Evolutionary conservation across 2,888 invertebrate genomes (phyloP).

Genomic region (Cryptus armator): DNA sequence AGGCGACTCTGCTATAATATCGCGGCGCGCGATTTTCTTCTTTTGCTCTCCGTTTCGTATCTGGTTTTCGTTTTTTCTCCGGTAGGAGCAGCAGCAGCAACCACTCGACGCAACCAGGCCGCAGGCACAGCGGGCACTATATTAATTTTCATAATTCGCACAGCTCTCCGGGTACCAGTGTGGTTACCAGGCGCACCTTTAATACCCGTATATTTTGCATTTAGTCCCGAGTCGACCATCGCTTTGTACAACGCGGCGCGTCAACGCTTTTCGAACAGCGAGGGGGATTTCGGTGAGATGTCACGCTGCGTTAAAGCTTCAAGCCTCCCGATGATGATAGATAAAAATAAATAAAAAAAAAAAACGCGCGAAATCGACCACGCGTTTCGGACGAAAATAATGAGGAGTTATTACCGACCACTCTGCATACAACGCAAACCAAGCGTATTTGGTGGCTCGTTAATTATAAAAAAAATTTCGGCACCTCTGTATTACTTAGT

Average conservation of each 20-base stretch:
- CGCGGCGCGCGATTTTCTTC: slow-evolving; percentile 18
- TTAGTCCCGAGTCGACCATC: slow-evolving; percentile 28
- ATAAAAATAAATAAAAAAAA: slow-evolving; percentile 51
- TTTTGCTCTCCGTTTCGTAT: background rate
- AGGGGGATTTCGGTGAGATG: slow-evolving; percentile 66
- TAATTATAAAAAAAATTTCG: slow-evolving; percentile 58
- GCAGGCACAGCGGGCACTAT: background rate
- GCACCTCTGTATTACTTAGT: slow-evolving; percentile 29
- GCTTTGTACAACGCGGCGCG: slow-evolving; percentile 45
- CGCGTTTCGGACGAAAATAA: slow-evolving; percentile 53
- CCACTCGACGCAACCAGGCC: slow-evolving; percentile 21
- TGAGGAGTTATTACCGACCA: slow-evolving; percentile 46
- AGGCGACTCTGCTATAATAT: slow-evolving; percentile 25
- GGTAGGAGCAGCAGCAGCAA: background rate
- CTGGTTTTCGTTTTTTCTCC: slow-evolving; percentile 18
- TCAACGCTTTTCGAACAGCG: slow-evolving; percentile 51
- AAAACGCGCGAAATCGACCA: slow-evolving; percentile 32
- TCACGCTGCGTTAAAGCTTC: slow-evolving; percentile 50
- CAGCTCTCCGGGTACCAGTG: slow-evolving; percentile 16
- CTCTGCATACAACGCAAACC: slow-evolving; percentile 22
- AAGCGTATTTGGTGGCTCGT: slow-evolving; percentile 31
- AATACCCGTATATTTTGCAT: slow-evolving; percentile 46
- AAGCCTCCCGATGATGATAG: slow-evolving; percentile 48
- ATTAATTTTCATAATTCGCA: slow-evolving; percentile 22
- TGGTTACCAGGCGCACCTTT: background rate